phyloP scores from a whole-genome alignment of 2,888 invertebrate species.

The Acrocyrtus sp. region DNA sequence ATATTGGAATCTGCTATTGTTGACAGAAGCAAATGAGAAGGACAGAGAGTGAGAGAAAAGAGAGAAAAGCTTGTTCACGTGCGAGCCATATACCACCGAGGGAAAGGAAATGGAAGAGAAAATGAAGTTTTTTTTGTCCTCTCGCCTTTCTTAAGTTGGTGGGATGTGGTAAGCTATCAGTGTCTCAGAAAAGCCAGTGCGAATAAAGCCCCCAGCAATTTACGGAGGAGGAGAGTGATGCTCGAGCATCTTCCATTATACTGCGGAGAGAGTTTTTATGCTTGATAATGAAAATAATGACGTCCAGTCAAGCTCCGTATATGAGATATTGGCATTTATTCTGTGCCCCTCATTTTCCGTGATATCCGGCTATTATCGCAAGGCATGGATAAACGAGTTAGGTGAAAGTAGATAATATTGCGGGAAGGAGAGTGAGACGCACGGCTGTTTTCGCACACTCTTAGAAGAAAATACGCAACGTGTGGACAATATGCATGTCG shows the following conservation, averaged over 20 bases:
- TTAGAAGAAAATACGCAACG: neutral
- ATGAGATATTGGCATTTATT: too few relatives aligned
- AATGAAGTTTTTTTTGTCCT: constrained; percentile 2
- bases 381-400: constrained; percentile 5
- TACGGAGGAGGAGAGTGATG: too few relatives aligned
- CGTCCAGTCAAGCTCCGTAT: constrained; percentile 29
- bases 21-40: constrained; percentile 41
- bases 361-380: neutral
- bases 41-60: constrained; percentile 11
- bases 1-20: constrained; percentile 47
- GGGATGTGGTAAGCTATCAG: too few relatives aligned
- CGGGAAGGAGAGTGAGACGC: neutral
- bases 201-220: too few relatives aligned
- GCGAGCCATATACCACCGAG: too few relatives aligned
- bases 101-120: constrained; percentile 26
- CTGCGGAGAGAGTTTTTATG: constrained; percentile 9
- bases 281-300: constrained; percentile 36
- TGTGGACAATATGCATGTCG: too few relatives aligned
- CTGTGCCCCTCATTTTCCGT: neutral
- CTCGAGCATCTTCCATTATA: too few relatives aligned
- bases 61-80: constrained; percentile 26
- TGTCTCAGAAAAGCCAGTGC: too few relatives aligned
- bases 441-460: neutral
- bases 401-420: constrained; percentile 8
- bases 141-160: too few relatives aligned